phyloP scores from a whole-genome alignment of 2,797 vertebrate genomes.

The Sebastes iracundus region DNA sequence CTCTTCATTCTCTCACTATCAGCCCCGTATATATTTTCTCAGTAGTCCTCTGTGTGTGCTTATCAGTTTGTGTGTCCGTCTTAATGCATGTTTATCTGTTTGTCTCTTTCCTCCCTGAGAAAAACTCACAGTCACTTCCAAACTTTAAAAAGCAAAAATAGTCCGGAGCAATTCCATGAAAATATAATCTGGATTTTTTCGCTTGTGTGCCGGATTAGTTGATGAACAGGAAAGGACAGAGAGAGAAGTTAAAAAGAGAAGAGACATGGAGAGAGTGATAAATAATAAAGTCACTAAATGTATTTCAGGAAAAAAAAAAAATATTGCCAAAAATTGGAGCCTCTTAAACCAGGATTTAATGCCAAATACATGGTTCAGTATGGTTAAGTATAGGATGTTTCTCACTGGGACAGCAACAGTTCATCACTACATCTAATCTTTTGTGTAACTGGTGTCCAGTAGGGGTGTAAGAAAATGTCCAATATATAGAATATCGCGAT shows the following conservation, averaged over 20 bases:
- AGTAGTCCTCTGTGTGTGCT: constrained; percentile 1
- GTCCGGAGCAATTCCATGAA: background rate
- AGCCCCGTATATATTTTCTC: constrained; percentile 30
- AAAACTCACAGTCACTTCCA: constrained; percentile 5
- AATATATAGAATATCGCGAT: too few relatives aligned
- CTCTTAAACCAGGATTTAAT: background rate
- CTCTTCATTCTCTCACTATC: constrained; percentile 39
- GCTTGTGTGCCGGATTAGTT: background rate
- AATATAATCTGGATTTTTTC: background rate
- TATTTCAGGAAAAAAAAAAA: background rate
- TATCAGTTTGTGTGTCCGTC: constrained; percentile 22
- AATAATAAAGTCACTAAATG: background rate
- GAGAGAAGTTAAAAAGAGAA: background rate
- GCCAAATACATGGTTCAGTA: background rate
- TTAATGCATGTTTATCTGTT: constrained; percentile 25
- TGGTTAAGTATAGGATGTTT: background rate
- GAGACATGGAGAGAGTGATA: background rate
- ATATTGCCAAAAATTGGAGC: background rate
- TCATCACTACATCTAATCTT: background rate
- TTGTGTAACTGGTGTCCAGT: background rate
- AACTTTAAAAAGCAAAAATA: constrained; percentile 11
- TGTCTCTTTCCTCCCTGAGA: background rate
- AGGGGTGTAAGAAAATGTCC: too few relatives aligned
- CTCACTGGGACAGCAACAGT: background rate
- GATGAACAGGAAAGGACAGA: background rate